These are phyloP conservation scores for Clusia tigrina DNA, from an alignment of 2,888 invertebrate genomes.

Conservation along the genomic window DNA sequence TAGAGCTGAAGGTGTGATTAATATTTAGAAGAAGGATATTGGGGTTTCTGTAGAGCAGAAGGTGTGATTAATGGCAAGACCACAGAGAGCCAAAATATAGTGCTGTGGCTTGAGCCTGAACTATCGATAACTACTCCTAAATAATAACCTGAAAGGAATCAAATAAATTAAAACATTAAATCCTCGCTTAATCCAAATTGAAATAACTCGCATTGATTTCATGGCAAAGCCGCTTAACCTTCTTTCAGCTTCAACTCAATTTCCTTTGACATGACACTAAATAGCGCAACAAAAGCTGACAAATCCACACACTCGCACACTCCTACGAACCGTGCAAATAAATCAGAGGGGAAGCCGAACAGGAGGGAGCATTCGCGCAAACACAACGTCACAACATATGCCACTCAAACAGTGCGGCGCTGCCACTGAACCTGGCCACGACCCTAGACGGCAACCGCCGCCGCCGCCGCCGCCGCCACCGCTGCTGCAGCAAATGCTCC, in stretches of 20 bases:
- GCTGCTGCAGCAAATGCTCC: too few species aligned
- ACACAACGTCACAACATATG: constrained; percentile 19
- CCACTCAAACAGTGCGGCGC: constrained; percentile 10
- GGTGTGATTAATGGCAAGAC: too few species aligned
- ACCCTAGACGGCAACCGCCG: not conserved
- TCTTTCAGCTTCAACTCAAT: constrained; percentile 15
- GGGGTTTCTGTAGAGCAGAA: too few species aligned
- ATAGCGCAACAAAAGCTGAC: constrained; percentile 7
- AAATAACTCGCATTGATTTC: constrained; percentile 18
- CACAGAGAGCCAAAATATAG: too few species aligned
- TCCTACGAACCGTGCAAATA: not conserved
- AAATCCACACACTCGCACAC: not conserved
- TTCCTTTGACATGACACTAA: constrained; percentile 22
- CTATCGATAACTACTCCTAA: too few species aligned
- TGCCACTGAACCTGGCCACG: not conserved
- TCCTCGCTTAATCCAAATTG: constrained; percentile 27
- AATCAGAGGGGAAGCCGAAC: not conserved
- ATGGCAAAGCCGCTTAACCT: constrained; percentile 22
- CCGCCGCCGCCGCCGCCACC: not conserved
- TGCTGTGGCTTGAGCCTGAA: too few species aligned
- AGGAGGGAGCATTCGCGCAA: not conserved
- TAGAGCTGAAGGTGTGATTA: too few species aligned
- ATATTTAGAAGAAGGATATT: too few species aligned
- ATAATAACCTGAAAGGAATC: too few species aligned
- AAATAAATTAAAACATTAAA: too few species aligned